Conservation (phyloP, 2,888 invertebrate genomes). For the Perdita meconis region DNA sequence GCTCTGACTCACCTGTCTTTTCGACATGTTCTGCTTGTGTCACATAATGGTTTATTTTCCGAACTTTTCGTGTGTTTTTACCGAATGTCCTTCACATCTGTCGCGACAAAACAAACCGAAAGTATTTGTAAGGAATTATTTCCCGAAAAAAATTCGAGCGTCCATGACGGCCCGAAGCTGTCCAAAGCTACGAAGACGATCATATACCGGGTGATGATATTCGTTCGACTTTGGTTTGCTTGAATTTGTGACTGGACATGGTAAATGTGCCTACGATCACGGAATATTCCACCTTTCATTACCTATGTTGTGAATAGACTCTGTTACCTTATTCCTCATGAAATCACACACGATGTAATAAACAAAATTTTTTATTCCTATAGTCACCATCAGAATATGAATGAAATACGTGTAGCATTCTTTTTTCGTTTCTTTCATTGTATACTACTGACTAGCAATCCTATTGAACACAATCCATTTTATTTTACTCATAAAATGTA, state of each 20-base stretch:
- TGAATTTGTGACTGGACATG: conserved; percentile 13
- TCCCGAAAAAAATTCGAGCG: conserved; percentile 46
- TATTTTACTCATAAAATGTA: no score
- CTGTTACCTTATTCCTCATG: neutral
- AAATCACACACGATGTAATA: neutral
- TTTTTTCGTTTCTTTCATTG: no score
- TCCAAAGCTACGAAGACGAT: conserved; percentile 50
- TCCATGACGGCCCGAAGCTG: conserved; percentile 52
- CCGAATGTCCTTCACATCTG: conserved; percentile 37
- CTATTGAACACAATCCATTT: no score
- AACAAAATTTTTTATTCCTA: neutral
- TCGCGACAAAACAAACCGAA: neutral
- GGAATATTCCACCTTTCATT: conserved; percentile 13
- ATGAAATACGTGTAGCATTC: no score
- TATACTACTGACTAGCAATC: no score
- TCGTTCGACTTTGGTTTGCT: conserved; percentile 2
- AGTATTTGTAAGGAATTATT: conserved; percentile 29
- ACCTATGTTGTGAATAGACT: neutral
- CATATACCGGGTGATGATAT: conserved; percentile 50
- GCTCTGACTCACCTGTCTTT: conserved; percentile 45
- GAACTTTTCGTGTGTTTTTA: conserved; percentile 5
- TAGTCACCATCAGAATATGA: no score
- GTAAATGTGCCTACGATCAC: conserved; percentile 32
- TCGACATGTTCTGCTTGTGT: conserved; percentile 45
- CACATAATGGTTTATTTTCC: conserved; percentile 47